phyloP scores from a whole-genome alignment of 2,888 invertebrate genomes.

The Lymantria monacha region DNA sequence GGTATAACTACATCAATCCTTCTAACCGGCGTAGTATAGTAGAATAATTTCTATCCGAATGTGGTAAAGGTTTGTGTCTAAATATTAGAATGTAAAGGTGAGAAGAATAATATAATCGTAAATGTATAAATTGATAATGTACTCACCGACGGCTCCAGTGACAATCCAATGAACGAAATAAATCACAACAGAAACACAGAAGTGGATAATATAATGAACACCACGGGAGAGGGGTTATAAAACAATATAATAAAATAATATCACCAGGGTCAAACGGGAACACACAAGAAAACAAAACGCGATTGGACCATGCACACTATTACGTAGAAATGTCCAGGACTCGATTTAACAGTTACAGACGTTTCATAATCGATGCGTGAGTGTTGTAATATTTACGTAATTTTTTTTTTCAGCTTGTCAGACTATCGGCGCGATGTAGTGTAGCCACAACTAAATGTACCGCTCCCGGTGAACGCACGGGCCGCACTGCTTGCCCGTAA shows the following conservation, averaged over 20 bases:
- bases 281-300: constrained; percentile 64
- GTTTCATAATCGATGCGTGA: constrained; percentile 73
- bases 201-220: constrained; percentile 54
- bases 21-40: no score
- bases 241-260: constrained; percentile 71
- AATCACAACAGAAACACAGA: constrained; percentile 72
- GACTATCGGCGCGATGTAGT: constrained; percentile 60
- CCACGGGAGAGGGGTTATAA: constrained; percentile 59
- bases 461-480: constrained; percentile 72
- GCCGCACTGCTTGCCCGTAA: constrained; percentile 79
- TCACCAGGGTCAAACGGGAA: constrained; percentile 72
- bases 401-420: constrained; percentile 76
- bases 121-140: constrained; percentile 6
- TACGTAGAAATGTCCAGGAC: constrained; percentile 37
- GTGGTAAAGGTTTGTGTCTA: no score
- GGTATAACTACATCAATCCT: no score
- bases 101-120: not conserved
- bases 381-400: constrained; percentile 81
- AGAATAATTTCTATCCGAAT: no score
- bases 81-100: no score
- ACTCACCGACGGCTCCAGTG: constrained; percentile 65
- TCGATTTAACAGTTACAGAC: constrained; percentile 50
- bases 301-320: constrained; percentile 45
- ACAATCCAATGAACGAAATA: constrained; percentile 72
- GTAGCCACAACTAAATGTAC: constrained; percentile 45